Evolutionary conservation across 2,797 vertebrate species (phyloP).

Genomic region (Gymnocypris eckloni): DNA sequence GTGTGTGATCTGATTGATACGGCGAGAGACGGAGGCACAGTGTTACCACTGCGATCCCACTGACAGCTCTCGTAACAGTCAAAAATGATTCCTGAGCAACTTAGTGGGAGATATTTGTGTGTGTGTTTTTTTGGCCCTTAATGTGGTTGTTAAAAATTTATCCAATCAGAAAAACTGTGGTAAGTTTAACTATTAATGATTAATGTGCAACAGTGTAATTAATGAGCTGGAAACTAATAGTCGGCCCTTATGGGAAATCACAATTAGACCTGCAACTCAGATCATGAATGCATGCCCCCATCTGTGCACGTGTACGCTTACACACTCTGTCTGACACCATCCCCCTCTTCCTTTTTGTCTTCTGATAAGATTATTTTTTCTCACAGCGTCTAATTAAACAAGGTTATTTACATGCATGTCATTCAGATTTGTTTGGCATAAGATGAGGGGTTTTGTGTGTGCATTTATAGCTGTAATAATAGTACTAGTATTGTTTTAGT

Average conservation of each 20-base stretch:
- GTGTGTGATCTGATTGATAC: constrained; percentile 70
- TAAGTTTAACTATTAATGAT: constrained; percentile 88
- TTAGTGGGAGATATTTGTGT: constrained; percentile 68
- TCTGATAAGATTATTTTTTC: constrained; percentile 49
- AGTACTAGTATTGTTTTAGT: neutral
- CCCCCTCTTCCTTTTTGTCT: constrained; percentile 47
- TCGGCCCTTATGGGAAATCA: constrained; percentile 80
- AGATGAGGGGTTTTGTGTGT: constrained; percentile 40
- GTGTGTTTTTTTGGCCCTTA: constrained; percentile 73
- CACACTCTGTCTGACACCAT: constrained; percentile 37
- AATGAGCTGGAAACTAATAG: constrained; percentile 82
- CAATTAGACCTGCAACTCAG: constrained; percentile 77
- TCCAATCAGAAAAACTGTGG: constrained; percentile 69
- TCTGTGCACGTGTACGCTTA: neutral
- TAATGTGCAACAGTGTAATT: constrained; percentile 80
- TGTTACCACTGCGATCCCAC: constrained; percentile 38
- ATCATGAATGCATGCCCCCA: constrained; percentile 69
- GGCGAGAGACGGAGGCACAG: constrained; percentile 53
- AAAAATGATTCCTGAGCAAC: constrained; percentile 52
- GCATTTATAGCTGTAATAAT: constrained; percentile 11
- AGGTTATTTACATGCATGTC: constrained; percentile 80
- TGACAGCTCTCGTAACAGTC: constrained; percentile 30
- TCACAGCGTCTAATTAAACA: constrained; percentile 78
- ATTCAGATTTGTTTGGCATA: constrained; percentile 68
- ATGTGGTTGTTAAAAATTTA: constrained; percentile 81